phyloP scores from a whole-genome alignment of 1,140 invertebrate species.

The Mizuhopecten yessoensis region DNA sequence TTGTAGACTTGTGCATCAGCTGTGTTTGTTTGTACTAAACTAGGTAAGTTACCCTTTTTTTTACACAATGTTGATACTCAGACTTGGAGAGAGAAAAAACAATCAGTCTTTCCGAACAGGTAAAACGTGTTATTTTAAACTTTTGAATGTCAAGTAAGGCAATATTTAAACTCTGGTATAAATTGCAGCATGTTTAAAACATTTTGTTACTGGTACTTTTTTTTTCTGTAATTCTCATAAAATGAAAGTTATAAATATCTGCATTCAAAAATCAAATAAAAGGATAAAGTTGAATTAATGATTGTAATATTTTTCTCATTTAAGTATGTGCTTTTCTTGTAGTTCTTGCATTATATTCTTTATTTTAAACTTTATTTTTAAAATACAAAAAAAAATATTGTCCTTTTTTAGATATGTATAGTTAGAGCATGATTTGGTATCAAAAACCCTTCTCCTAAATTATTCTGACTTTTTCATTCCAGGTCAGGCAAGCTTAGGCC shows the following conservation, averaged over 20 bases:
- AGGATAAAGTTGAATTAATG: background rate
- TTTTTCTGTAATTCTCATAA: background rate
- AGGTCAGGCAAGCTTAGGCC: slow-evolving; percentile 34
- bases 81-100: background rate
- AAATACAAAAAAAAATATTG: too few species aligned
- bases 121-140: background rate
- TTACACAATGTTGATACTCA: background rate
- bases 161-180: background rate
- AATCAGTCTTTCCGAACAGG: background rate
- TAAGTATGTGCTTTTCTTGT: background rate
- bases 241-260: background rate
- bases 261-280: background rate
- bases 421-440: slow-evolving; percentile 14
- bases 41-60: slow-evolving; percentile 3
- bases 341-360: background rate
- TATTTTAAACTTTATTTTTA: background rate
- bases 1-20: background rate
- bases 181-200: too few species aligned
- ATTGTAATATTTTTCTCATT: too few species aligned
- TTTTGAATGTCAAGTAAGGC: background rate
- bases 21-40: slow-evolving; percentile 28
- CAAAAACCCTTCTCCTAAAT: background rate
- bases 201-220: background rate
- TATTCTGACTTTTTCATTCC: slow-evolving; percentile 15
- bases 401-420: background rate